These are phyloP conservation scores for Acronicta alni DNA, from an alignment of 2,888 invertebrate genomes.

Conservation along the genomic window DNA sequence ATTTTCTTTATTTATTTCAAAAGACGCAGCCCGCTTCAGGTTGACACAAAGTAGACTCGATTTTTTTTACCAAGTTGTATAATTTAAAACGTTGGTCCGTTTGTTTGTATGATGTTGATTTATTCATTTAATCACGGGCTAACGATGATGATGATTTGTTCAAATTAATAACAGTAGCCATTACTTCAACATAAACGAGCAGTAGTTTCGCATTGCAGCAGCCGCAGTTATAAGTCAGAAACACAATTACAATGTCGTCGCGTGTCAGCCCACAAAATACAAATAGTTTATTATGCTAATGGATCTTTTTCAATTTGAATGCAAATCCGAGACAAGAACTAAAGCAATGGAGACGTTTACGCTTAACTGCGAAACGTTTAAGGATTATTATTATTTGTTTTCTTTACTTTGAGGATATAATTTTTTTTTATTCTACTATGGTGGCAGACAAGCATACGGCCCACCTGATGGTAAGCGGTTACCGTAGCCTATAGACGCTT, in stretches of 20 bases:
- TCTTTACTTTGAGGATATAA: background rate
- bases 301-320: constrained; percentile 68
- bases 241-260: constrained; percentile 53
- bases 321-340: constrained; percentile 58
- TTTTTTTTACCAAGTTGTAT: too few species aligned
- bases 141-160: too few species aligned
- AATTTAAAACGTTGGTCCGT: too few species aligned
- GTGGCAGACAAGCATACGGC: too few species aligned
- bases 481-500: too few species aligned
- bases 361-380: constrained; percentile 25
- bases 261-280: constrained; percentile 59
- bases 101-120: too few species aligned
- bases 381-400: constrained; percentile 19
- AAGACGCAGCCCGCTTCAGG: too few species aligned
- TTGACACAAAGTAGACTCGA: too few species aligned
- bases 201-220: constrained; percentile 54
- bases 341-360: constrained; percentile 38
- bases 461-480: too few species aligned
- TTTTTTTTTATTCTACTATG: too few species aligned
- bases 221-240: constrained; percentile 18
- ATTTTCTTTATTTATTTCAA: too few species aligned
- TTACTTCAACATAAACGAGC: background rate
- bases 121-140: too few species aligned
- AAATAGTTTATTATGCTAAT: constrained; percentile 67
- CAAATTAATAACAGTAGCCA: background rate